A percentile compares a stretch with the other conserved stretches of the same genome.
phyloP scores from a whole-genome alignment of 2,797 vertebrate species.

The Anguilla obscura region DNA sequence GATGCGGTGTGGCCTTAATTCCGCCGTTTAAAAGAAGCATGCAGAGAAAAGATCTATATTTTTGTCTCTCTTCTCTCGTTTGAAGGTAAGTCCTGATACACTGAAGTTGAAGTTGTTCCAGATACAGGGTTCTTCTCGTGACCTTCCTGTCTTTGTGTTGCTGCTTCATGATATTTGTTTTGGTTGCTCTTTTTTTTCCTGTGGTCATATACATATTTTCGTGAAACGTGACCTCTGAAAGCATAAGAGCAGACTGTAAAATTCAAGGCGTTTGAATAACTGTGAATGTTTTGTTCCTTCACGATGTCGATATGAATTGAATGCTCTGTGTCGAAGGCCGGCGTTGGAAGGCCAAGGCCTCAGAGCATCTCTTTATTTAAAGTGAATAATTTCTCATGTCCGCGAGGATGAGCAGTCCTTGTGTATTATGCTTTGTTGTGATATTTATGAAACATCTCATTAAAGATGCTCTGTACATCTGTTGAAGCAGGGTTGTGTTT shows the following conservation, averaged over 20 bases:
- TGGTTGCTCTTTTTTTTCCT: not conserved
- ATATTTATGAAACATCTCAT: conserved; percentile 71
- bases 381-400: conserved; percentile 40
- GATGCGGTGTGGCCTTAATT: not conserved
- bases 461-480: conserved; percentile 68
- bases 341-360: conserved; percentile 38
- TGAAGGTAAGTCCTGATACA: not conserved
- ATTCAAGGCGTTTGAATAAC: conserved; percentile 7
- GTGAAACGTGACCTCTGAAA: not conserved
- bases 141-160: not conserved
- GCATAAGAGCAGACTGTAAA: conserved; percentile 6
- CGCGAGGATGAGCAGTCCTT: conserved; percentile 61
- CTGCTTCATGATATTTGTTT: not conserved
- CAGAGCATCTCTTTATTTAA: not conserved
- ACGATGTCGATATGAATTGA: not conserved
- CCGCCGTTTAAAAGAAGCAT: not conserved
- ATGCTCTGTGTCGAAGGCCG: conserved; percentile 49
- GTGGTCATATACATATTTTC: conserved; percentile 2
- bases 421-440: conserved; percentile 55
- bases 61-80: not conserved
- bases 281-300: conserved; percentile 5
- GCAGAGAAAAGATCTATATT: not conserved
- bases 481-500: conserved; percentile 33
- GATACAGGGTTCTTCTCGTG: not conserved
- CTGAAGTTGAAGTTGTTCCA: not conserved